A percentile compares a stretch with the other conserved stretches of the same genome.
Conservation (phyloP, 2,797 vertebrate species). For the Myotis myotis region DNA sequence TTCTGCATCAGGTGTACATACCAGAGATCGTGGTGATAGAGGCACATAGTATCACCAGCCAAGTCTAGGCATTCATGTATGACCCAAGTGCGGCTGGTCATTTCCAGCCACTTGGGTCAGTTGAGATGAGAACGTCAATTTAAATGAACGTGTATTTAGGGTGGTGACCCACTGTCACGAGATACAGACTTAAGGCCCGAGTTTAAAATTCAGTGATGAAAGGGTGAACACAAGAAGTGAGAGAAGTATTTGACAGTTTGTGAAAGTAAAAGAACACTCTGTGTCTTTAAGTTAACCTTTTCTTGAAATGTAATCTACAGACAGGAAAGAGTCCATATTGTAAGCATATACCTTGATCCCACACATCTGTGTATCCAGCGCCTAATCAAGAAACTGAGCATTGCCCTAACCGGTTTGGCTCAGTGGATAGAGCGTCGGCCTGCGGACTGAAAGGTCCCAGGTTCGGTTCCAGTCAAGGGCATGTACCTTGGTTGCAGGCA, state of each 20-base stretch:
- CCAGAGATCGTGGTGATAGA: slow-evolving; percentile 39
- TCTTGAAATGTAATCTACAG: background rate
- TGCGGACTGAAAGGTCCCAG: too few relatives aligned
- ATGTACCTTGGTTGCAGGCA: too few relatives aligned
- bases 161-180: slow-evolving; percentile 59
- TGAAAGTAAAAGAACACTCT: background rate
- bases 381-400: background rate
- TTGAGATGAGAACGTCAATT: slow-evolving; percentile 21
- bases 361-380: background rate
- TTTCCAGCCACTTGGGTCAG: slow-evolving; percentile 55
- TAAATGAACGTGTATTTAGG: background rate
- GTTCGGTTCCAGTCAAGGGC: too few relatives aligned
- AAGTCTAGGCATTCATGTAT: background rate
- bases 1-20: slow-evolving; percentile 36
- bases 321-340: background rate
- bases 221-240: background rate
- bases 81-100: background rate
- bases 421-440: too few relatives aligned
- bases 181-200: background rate
- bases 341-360: background rate
- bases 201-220: slow-evolving; percentile 43
- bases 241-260: background rate
- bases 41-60: background rate
- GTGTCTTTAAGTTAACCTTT: background rate
- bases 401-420: too few relatives aligned